Evolutionary conservation across 2,797 vertebrate genomes (phyloP).

Genomic region (Hydrophis major): DNA sequence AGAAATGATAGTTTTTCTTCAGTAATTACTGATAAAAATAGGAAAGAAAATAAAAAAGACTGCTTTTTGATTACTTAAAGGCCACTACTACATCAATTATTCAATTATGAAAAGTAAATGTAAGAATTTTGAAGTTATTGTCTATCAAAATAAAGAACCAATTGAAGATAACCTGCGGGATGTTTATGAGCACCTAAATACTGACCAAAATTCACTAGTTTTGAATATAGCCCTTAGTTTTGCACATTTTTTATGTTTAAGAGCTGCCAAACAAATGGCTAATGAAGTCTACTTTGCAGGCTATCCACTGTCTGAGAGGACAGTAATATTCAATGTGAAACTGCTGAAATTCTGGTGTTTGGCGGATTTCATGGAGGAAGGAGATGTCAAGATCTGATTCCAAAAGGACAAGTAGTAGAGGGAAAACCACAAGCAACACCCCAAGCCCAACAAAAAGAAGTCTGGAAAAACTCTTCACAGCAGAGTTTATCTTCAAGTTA

Average conservation of each 20-base stretch:
- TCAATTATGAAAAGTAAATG: constrained; percentile 46
- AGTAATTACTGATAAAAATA: constrained; percentile 39
- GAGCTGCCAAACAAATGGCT: constrained; percentile 84
- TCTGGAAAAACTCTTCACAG: constrained; percentile 85
- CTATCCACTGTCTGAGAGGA: constrained; percentile 90
- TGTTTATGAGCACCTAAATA: constrained; percentile 50
- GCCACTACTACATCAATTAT: constrained; percentile 42
- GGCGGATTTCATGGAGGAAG: constrained; percentile 95
- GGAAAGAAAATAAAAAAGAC: constrained; percentile 47
- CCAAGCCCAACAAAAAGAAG: constrained; percentile 87
- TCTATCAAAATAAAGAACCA: constrained; percentile 32
- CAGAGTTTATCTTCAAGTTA: constrained; percentile 84
- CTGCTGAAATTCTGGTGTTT: constrained; percentile 95
- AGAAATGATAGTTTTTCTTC: constrained; percentile 38
- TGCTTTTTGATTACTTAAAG: constrained; percentile 55
- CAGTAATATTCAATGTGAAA: constrained; percentile 97
- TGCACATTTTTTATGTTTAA: constrained; percentile 64
- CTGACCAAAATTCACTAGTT: constrained; percentile 53
- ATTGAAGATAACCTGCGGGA: constrained; percentile 22
- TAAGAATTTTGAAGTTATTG: constrained; percentile 35
- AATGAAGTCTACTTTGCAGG: constrained; percentile 85
- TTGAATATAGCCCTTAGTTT: constrained; percentile 79
- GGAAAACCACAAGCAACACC: constrained; percentile 86
- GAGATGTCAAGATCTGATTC: constrained; percentile 96
- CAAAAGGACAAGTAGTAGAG: constrained; percentile 90